These are phyloP conservation scores for Nasonia vitripennis DNA, from an alignment of 1,140 invertebrate species.

Conservation along the genomic window DNA sequence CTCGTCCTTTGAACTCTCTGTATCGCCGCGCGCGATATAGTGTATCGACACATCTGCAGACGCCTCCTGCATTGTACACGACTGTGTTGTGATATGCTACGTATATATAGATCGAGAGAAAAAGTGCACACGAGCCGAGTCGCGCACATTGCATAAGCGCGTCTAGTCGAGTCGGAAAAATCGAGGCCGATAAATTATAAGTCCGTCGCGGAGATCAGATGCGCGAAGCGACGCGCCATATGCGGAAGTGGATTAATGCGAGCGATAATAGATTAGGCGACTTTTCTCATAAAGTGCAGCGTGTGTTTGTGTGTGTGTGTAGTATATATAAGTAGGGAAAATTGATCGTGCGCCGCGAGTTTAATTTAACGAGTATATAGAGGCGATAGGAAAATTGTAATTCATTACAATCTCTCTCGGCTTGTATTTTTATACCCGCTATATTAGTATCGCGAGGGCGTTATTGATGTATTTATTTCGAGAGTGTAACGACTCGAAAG, in stretches of 20 bases:
- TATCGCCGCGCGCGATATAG: not conserved
- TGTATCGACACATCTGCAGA: no score
- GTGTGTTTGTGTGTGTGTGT: not conserved
- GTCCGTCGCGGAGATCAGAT: not conserved
- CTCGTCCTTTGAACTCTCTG: not conserved
- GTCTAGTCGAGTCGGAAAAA: not conserved
- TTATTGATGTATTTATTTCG: not conserved
- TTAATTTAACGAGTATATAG: no score
- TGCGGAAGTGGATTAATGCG: slow-evolving; percentile 12
- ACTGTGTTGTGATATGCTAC: no score
- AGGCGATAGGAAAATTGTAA: no score
- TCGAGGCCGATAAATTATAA: no score
- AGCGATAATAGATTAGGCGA: not conserved
- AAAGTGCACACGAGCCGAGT: slow-evolving; percentile 14
- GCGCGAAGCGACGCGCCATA: not conserved
- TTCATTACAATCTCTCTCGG: not conserved
- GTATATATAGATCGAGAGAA: not conserved
- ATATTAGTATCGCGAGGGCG: no score
- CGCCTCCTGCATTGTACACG: not conserved
- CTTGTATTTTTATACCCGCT: not conserved
- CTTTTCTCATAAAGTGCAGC: not conserved
- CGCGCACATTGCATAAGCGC: not conserved
- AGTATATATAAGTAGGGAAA: not conserved
- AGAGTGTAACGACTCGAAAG: no score
- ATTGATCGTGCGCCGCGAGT: not conserved